These are phyloP conservation scores for Taenaris catops DNA, from an alignment of 2,888 invertebrate species.

Conservation along the genomic window DNA sequence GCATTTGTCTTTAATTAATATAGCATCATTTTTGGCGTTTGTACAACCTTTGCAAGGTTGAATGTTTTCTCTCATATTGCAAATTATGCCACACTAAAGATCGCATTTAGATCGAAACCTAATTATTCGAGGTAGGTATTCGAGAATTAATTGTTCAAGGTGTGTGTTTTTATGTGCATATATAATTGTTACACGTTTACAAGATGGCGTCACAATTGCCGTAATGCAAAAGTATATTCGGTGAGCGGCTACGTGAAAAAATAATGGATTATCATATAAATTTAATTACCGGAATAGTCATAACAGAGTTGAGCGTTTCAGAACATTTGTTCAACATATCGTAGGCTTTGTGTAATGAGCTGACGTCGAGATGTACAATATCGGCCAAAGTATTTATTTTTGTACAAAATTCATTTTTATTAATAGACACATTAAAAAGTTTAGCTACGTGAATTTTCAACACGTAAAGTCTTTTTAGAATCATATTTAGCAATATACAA, in stretches of 20 bases:
- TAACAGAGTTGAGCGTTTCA: slow-evolving; percentile 9
- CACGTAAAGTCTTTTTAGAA: slow-evolving; percentile 41
- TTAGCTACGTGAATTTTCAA: slow-evolving; percentile 46
- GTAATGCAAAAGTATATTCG: no score
- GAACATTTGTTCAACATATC: slow-evolving; percentile 14
- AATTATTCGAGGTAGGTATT: no score
- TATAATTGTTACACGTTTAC: no score
- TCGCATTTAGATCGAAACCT: no score
- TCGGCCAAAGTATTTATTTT: background rate
- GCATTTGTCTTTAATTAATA: no score
- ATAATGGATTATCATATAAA: background rate
- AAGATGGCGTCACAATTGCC: no score
- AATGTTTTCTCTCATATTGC: no score
- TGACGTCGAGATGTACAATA: slow-evolving; percentile 32
- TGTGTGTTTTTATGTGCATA: no score
- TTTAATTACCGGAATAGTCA: slow-evolving; percentile 12
- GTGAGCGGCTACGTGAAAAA: background rate
- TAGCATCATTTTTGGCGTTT: no score
- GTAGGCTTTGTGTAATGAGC: slow-evolving; percentile 36
- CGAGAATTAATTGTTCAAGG: no score
- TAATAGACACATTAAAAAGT: slow-evolving; percentile 24
- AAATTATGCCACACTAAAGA: no score
- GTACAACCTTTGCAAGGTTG: no score
- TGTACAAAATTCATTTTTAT: background rate
- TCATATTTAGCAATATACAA: slow-evolving; percentile 35